Base-by-base conservation (phyloP, 2,797 vertebrate genomes). In the Gymnothorax reevesii region DNA sequence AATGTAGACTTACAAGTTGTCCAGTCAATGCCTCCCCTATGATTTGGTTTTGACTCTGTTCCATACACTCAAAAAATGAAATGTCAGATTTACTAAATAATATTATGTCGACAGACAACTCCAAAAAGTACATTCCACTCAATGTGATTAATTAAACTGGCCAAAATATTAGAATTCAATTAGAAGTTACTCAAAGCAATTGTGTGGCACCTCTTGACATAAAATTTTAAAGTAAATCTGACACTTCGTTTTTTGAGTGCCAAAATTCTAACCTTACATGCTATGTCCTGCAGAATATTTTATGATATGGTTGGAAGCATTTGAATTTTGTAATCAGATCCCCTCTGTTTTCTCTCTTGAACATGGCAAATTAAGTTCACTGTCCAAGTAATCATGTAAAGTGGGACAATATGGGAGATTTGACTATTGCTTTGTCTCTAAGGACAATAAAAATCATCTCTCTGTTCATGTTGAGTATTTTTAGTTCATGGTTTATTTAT, bases 391-490 rank as follows among this genome's bases (percentile, higher is more conserved):
- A 77, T 4, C 42, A 1, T 49, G 20, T 77, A 2, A 55, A 80
- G 52, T 6, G 54, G 77, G 52, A 80, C 20, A 20, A 80, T 54
- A 54, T 20, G 49, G 77, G 12, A n/a, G 17, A 54, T 80, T 80
- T 54, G 20, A 80, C 20, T 55, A 80, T 55, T 17, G 52, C 20
- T 55, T 77, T 77, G 33, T 42, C 27, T 1, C 73, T 55, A 7
- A 22, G 42, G 9, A 22, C 22, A 80, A 55, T 55, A 22, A 22
- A n/a, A 55, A 54, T 10, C 49, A 54, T 80, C 85, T 27, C 66
- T 82, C 60, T 25, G 27, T 85, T 57, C 20, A 42, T 33, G 66
- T 52, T 83, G 54, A 88, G 77, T 84, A 87, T 13, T 80, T 52
- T 84, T 66, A 89, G 83, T 25, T 64, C 33, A 15, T 2, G 3